Base-by-base conservation (phyloP, 53 echinoderm and acorn worm genomes). In the Echinometra lucunter region DNA sequence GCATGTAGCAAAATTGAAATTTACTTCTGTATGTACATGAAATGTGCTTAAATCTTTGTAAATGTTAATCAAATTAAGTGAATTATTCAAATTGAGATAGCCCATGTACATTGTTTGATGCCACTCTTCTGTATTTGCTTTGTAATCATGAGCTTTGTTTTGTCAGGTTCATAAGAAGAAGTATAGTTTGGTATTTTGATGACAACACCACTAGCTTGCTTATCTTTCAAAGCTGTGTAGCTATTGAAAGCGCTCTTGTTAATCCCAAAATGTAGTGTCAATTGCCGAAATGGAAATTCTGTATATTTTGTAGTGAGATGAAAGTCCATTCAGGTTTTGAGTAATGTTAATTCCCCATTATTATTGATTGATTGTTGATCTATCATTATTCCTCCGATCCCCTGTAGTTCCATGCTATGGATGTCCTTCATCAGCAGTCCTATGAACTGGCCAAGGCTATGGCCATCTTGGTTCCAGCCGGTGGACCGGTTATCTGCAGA, bases 401-500 rank as follows among this genome's bases (percentile, higher is more conserved):
- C 1, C 32, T 25, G 3, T 89, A 99, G 99, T 99, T 99, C 95
- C 99, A 99, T 96, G 98, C 99, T 40, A 99, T 99, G 99, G 99
- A 99, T 95, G 96, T 97, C 66, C 95, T 99, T 74, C 97, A 98
- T 45, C 96, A 94, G 78, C 95, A 97, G 53, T 66, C 90, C 45
- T 99, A 97, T 96, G 99, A 98, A 58, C 96, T 99, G 91, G 95
- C 98, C 91, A 98, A 98, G 94, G 98, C 99, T 13, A 96, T 98
- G 91, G 96, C 98, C 9, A 95, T 96, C n/a, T 78, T 99, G 72
- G 98, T 99, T 2, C 99, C 99, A 10, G 66, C 97, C 21, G 99
- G 98, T n/a, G 99, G 99, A 21, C 99, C 99, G 49, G 99, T 99
- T 74, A 97, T 99, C 89, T 99, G 99, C 57, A 95, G 98, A 44